Percentiles rank a stretch among this genome's conserved stretches.
Conservation (phyloP, 2,797 vertebrate genomes). For the Lepilemur ruficaudatus region DNA sequence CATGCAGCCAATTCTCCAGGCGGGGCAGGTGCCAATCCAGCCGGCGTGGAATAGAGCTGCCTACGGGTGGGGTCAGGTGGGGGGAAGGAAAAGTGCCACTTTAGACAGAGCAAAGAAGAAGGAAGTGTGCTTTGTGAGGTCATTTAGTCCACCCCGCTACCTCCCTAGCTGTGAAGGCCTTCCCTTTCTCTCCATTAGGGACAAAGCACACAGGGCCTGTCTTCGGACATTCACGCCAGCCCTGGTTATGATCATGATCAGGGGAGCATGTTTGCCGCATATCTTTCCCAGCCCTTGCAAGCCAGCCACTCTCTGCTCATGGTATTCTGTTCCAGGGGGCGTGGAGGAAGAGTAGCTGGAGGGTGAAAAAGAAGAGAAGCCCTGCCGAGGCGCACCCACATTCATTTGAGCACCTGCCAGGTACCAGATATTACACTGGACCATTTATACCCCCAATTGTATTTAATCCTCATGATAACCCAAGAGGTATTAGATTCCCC, state of each 20-base stretch:
- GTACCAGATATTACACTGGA: accelerated
- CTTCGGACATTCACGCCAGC: too few relatives aligned
- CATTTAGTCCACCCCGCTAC: background rate
- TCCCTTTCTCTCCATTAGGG: background rate
- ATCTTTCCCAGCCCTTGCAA: background rate
- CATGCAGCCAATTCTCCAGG: background rate
- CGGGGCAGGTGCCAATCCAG: background rate
- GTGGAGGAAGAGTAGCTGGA: background rate
- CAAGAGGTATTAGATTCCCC: background rate
- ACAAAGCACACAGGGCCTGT: background rate
- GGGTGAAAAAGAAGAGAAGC: too few relatives aligned
- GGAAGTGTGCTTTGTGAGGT: background rate
- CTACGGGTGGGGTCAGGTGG: accelerated
- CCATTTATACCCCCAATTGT: background rate
- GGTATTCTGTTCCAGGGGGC: background rate
- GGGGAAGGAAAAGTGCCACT: background rate
- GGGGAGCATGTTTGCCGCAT: background rate
- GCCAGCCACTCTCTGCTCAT: background rate
- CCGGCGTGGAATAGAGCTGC: background rate
- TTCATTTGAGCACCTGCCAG: background rate
- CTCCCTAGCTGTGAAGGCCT: background rate
- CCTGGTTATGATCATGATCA: too few relatives aligned
- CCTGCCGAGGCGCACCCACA: accelerated
- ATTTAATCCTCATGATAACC: background rate
- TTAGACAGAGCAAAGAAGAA: background rate